Evolutionary conservation across 2,797 vertebrate species (phyloP).

Genomic region (Falco biarmicus): DNA sequence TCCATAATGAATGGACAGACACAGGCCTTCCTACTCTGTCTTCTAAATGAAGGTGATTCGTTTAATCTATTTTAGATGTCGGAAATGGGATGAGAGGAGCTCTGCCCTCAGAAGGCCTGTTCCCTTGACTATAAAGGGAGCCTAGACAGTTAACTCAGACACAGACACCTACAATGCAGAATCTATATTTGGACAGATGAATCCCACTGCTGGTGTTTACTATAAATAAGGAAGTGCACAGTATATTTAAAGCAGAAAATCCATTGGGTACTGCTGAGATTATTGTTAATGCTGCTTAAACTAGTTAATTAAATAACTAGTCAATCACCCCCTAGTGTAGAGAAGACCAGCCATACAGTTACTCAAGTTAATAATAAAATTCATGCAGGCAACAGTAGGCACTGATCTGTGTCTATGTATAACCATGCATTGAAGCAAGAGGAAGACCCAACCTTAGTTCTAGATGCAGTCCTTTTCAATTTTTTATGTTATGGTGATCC

Average conservation of each 20-base stretch:
- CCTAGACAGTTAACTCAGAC: constrained; percentile 26
- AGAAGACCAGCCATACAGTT: background rate
- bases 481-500: background rate
- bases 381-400: background rate
- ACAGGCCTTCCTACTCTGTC: constrained; percentile 30
- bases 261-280: constrained; percentile 57
- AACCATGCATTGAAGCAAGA: background rate
- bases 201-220: constrained; percentile 68
- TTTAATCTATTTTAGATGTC: constrained; percentile 29
- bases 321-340: constrained; percentile 48
- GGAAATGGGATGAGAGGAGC: constrained; percentile 29
- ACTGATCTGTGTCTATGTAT: background rate
- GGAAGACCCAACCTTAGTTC: background rate
- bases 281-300: constrained; percentile 71
- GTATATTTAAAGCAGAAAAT: constrained; percentile 72
- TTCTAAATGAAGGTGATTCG: constrained; percentile 1
- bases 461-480: background rate
- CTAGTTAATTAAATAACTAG: constrained; percentile 68
- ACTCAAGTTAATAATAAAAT: constrained; percentile 6
- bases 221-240: constrained; percentile 65
- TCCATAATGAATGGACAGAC: background rate
- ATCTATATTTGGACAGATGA: constrained; percentile 68
- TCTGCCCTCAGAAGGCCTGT: constrained; percentile 51
- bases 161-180: constrained; percentile 50
- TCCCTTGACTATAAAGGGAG: constrained; percentile 4